Base-by-base conservation (phyloP, 2,113 vertebrate genomes). In the Campylomormyrus tamandua region DNA sequence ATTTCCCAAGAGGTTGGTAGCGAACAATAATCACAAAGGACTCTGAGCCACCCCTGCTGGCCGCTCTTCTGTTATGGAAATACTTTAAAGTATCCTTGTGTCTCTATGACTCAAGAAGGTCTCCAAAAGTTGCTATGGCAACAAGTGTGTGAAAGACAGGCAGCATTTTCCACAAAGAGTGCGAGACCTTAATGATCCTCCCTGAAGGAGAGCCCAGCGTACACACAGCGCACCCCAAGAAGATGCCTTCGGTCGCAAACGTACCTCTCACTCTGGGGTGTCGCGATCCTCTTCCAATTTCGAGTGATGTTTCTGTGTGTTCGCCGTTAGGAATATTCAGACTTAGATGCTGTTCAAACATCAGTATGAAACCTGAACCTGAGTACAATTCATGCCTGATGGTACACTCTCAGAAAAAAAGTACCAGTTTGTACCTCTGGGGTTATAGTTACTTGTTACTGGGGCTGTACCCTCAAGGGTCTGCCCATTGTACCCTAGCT, bases 41-140 rank as follows among this genome's bases (percentile, higher is more conserved):
- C 11, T 56, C 85, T 17, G n/a, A 35, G 27, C 85, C 49, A 6
- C 49, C 31, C 39, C 85, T 21, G 31, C 70, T 52, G 9, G 7
- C 42, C 27, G 4, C 49, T 17, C n/a, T 83, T 83, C 74, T 31
- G 87, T 58, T 56, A 74, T 88, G 87, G 87, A 62, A 35, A 49
- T 50, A 13, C 62, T 6, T 74, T 45, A 66, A 24, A 87, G 31
- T 87, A 56, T 15, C 49, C 85, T 52, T 17, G 21, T 80, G 88
- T 77, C 62, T 62, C 9, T 77, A 24, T 90, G 48, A 89, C 56
- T 89, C 89, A 83, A 56, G 62, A 62, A 86, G 62, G 89, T 89
- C 87, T 86, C 80, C 62, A 56, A 35, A 45, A 42, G 87, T 90
- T 90, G 42, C 87, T 83, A 91, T 83, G 84, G 77, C 83, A 83